Conservation (phyloP, 2,888 invertebrate genomes). For the Meiosimyza platycephala region DNA sequence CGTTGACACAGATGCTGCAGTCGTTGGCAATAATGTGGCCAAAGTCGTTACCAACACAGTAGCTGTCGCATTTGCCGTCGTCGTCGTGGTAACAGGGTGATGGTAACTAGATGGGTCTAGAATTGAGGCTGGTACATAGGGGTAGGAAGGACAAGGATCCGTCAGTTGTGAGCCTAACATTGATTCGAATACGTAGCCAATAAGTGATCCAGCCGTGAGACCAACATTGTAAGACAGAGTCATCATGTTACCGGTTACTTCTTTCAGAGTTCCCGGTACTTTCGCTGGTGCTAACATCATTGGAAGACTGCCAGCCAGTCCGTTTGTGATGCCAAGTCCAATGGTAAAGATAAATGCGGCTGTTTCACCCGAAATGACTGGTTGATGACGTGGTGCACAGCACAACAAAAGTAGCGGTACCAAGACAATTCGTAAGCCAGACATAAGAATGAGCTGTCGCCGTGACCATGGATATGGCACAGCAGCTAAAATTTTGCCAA, state of each 20-base stretch:
- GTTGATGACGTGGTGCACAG: conserved; percentile 80
- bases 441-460: conserved; percentile 79
- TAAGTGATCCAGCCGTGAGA: conserved; percentile 83
- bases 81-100: conserved; percentile 46
- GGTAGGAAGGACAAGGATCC: conserved; percentile 68
- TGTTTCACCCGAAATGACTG: conserved; percentile 77
- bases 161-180: conserved; percentile 71
- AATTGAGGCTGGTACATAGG: conserved; percentile 52
- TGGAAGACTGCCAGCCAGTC: conserved; percentile 89
- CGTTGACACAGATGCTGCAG: conserved; percentile 31
- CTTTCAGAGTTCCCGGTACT: conserved; percentile 86
- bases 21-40: conserved; percentile 42
- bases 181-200: conserved; percentile 82
- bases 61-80: conserved; percentile 57
- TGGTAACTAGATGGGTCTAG: conserved; percentile 49
- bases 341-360: conserved; percentile 77
- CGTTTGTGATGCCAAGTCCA: conserved; percentile 84
- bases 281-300: conserved; percentile 92
- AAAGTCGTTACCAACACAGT: conserved; percentile 50
- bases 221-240: conserved; percentile 91
- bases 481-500: conserved; percentile 81
- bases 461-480: conserved; percentile 87
- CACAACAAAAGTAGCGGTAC: conserved; percentile 87
- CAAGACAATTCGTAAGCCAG: conserved; percentile 78
- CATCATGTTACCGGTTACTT: conserved; percentile 95